Percentiles rank a stretch among this genome's conserved stretches.
These are phyloP conservation scores for Pteropus rufus DNA, from an alignment of 2,797 vertebrate species.

Conservation along the genomic window DNA sequence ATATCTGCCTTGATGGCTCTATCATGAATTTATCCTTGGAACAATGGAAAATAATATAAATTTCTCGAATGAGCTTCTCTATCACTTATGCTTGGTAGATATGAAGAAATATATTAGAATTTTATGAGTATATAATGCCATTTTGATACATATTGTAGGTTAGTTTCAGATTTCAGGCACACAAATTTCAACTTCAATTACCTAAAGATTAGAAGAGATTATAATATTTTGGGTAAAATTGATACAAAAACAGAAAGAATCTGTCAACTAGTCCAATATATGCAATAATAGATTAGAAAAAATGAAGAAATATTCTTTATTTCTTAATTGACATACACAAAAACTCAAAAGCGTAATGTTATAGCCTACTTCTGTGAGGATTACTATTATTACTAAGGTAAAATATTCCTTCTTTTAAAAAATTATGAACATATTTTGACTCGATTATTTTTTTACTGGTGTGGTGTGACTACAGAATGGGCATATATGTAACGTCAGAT, in stretches of 20 bases:
- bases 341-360: background rate
- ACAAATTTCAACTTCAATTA: background rate
- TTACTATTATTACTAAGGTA: background rate
- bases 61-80: background rate
- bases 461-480: background rate
- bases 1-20: background rate
- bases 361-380: background rate
- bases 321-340: background rate
- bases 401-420: background rate
- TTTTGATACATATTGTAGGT: background rate
- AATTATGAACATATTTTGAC: background rate
- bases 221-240: background rate
- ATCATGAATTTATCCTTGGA: background rate
- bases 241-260: background rate
- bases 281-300: background rate
- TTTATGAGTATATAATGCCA: background rate
- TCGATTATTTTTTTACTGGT: background rate
- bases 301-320: background rate
- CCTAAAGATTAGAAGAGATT: background rate
- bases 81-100: background rate
- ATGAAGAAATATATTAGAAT: background rate
- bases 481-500: background rate
- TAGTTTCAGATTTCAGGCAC: conserved; percentile 1
- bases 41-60: background rate
- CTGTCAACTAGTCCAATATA: background rate